Evolutionary conservation across 1,140 invertebrate genomes (phyloP).

Genomic region (Drosophila tsacasi): DNA sequence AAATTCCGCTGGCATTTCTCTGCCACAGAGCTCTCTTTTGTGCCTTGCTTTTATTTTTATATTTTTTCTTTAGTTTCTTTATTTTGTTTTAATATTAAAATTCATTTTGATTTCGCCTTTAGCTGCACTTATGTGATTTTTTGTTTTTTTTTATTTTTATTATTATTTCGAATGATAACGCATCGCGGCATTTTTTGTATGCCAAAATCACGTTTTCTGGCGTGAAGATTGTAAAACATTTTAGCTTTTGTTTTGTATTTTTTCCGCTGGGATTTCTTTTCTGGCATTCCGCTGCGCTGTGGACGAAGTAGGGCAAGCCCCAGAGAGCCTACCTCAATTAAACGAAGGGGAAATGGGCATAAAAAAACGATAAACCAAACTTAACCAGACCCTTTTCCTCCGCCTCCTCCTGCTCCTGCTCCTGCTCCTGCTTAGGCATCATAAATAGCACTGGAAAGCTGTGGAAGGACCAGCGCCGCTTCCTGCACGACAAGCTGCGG

Average conservation of each 20-base stretch:
- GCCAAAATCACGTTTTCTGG: constrained; percentile 38
- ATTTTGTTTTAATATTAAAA: constrained; percentile 10
- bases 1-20: constrained; percentile 43
- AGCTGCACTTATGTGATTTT: constrained; percentile 23
- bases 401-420: background rate
- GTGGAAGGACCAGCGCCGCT: constrained; percentile 96
- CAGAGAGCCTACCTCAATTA: constrained; percentile 70
- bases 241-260: constrained; percentile 4
- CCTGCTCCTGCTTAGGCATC: constrained; percentile 88
- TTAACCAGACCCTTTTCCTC: background rate
- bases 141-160: background rate
- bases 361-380: background rate
- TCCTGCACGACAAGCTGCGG: constrained; percentile 94
- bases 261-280: constrained; percentile 31
- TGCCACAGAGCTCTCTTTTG: constrained; percentile 4
- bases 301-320: constrained; percentile 29
- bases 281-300: constrained; percentile 23
- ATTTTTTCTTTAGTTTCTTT: background rate
- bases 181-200: constrained; percentile 35
- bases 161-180: constrained; percentile 31
- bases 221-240: constrained; percentile 28
- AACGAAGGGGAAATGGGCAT: constrained; percentile 14
- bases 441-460: constrained; percentile 95
- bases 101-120: constrained; percentile 14
- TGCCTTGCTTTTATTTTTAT: constrained; percentile 21